phyloP scores from a whole-genome alignment of 2,888 invertebrate species.

The Serrognathus titanus region DNA sequence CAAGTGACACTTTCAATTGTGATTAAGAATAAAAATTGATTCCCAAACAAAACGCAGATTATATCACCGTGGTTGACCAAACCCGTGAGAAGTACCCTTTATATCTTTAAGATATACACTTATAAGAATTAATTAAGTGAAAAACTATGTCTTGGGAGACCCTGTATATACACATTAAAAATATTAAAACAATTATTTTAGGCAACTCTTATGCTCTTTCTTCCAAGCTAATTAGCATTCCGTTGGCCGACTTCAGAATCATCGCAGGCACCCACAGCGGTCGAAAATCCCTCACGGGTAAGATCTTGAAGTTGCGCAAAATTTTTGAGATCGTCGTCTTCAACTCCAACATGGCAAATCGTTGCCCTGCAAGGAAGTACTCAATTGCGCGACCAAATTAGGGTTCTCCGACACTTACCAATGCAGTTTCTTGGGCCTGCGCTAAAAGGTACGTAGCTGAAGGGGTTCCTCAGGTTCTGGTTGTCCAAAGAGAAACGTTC shows the following conservation, averaged over 20 bases:
- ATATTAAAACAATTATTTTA: too few relatives aligned
- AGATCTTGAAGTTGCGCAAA: constrained; percentile 47
- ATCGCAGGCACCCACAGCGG: constrained; percentile 48
- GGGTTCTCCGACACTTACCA: not conserved
- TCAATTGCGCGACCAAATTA: not conserved
- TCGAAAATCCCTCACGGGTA: constrained; percentile 35
- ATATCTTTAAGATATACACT: too few relatives aligned
- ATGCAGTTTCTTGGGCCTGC: constrained; percentile 8
- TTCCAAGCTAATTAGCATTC: constrained; percentile 42
- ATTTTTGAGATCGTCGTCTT: constrained; percentile 52
- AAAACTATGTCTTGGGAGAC: too few relatives aligned
- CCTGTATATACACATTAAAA: too few relatives aligned
- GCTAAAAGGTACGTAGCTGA: constrained; percentile 6
- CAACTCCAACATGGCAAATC: constrained; percentile 51
- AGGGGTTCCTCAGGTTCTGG: not conserved
- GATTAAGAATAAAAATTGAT: too few relatives aligned
- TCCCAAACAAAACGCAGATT: too few relatives aligned
- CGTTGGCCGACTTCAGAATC: constrained; percentile 49
- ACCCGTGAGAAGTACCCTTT: too few relatives aligned
- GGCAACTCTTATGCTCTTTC: not conserved
- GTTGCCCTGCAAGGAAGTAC: constrained; percentile 36
- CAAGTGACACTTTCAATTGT: too few relatives aligned
- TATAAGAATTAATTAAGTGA: too few relatives aligned
- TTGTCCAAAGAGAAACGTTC: constrained; percentile 14
- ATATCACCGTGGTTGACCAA: too few relatives aligned